Percentiles rank a stretch among this genome's conserved stretches.
phyloP scores from a whole-genome alignment of 2,797 vertebrate species.

The Mycteria americana region DNA sequence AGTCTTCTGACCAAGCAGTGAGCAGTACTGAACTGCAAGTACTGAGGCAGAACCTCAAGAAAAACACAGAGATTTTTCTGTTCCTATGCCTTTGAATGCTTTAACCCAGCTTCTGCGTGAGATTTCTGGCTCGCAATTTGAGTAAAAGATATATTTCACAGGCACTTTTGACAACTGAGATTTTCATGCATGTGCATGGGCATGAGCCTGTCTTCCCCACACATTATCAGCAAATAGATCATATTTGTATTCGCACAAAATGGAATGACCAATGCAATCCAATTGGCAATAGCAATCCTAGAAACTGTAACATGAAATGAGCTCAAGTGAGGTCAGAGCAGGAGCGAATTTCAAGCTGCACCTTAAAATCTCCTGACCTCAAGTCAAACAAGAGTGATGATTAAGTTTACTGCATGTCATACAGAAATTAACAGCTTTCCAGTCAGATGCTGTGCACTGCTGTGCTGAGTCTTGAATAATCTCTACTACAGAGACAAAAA shows the following conservation, averaged over 20 bases:
- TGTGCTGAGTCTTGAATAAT: neutral
- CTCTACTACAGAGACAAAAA: neutral
- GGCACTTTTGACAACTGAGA: neutral
- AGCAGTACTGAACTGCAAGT: neutral
- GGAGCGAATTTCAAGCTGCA: neutral
- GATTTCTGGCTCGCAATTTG: neutral
- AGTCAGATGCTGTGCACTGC: neutral
- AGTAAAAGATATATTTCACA: neutral
- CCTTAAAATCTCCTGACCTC: neutral
- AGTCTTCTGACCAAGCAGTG: neutral
- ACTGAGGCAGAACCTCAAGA: neutral
- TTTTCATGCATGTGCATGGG: neutral
- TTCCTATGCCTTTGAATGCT: neutral
- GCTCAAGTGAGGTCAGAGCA: neutral
- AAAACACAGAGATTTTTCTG: neutral
- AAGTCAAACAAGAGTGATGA: neutral
- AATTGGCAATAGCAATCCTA: neutral
- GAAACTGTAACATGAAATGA: neutral
- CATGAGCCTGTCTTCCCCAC: neutral
- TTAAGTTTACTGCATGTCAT: neutral
- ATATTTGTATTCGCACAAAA: neutral
- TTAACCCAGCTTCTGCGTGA: neutral
- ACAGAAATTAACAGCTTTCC: neutral
- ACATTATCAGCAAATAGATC: neutral
- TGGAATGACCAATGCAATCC: neutral